Evolutionary conservation across 2,888 invertebrate species (phyloP), one percentile per base, ranked within the genome.

Genomic region (Phyto melanocephala): DNA sequence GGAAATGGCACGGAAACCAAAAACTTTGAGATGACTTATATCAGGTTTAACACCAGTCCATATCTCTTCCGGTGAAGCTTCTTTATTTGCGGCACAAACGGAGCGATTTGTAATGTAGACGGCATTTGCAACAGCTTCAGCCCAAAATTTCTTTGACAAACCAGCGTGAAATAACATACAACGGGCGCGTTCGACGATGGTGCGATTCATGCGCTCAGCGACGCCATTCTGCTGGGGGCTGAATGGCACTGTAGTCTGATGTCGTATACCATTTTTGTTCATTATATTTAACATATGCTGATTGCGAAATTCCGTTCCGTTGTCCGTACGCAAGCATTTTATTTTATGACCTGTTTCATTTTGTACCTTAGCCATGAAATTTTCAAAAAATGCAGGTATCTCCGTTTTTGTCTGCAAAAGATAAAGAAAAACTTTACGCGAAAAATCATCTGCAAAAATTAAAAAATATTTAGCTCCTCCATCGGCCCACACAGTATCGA

Each of bases 241-340:
- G 47, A 90, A 87, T 0, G 87, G 84, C 0, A 85, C 84, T 0
- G 89, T 87, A 10, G 72, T 80, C 78, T 90, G 86, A 79, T 89
- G 88, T 10, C 56, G 54, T 35, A 89, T 90, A n/a, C 87, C 88
- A 42, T 71, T 54, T 4, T 22, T 60, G 10, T 15, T 17, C 0
- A 56, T 60, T 8, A 71, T 35, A 87, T 86, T 4, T 87, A 86
- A 71, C 71, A 86, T 24, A 72, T 85, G 33, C 77, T 84, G 81
- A 88, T 13, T 88, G 88, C 35, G 89, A 89, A 83, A 89, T 89
- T 10, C 90, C 52, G 82, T 90, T 89, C 10, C 87, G 71, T 76
- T 90, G 88, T 11, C 90, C 62, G 33, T 88, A 22, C 42, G 89
- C 86, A 47, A 90, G 79, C 60, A 84, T 65, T 24, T 75, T n/a